These are phyloP conservation scores for Tyrannus savana DNA, from an alignment of 2,113 vertebrate genomes.

Conservation along the genomic window DNA sequence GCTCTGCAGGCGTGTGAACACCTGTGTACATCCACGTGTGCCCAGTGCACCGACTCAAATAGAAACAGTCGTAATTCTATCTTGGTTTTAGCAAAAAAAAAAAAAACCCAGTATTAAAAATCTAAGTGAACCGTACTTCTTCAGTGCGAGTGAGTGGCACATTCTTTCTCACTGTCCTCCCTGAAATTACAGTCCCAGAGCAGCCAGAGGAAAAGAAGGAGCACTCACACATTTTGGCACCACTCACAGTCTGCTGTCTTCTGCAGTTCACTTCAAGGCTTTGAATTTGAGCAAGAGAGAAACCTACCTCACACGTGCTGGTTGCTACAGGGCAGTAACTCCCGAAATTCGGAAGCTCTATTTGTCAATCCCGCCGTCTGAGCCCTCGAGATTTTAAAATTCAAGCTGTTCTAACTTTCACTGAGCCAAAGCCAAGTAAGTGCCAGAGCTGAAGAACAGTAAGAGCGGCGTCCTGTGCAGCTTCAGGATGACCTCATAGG, in stretches of 20 bases:
- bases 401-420: not conserved
- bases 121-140: not conserved
- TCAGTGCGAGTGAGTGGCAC: not conserved
- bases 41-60: not conserved
- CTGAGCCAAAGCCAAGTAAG: not conserved
- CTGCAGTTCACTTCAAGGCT: not conserved
- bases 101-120: not conserved
- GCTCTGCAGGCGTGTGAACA: not conserved
- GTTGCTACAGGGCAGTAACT: not conserved
- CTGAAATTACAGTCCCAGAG: not conserved
- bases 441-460: not conserved
- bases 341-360: not conserved
- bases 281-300: not conserved
- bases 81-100: not conserved
- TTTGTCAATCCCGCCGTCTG: fast-evolving
- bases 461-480: not conserved
- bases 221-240: not conserved
- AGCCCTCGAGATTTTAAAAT: not conserved
- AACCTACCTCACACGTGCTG: not conserved
- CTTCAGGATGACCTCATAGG: conserved; percentile 16
- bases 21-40: not conserved
- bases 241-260: not conserved
- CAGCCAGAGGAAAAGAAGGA: not conserved
- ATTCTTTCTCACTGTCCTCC: not conserved
- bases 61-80: not conserved